These are phyloP conservation scores for Corvus cornix DNA, from an alignment of 2,113 vertebrate species.

Conservation along the genomic window DNA sequence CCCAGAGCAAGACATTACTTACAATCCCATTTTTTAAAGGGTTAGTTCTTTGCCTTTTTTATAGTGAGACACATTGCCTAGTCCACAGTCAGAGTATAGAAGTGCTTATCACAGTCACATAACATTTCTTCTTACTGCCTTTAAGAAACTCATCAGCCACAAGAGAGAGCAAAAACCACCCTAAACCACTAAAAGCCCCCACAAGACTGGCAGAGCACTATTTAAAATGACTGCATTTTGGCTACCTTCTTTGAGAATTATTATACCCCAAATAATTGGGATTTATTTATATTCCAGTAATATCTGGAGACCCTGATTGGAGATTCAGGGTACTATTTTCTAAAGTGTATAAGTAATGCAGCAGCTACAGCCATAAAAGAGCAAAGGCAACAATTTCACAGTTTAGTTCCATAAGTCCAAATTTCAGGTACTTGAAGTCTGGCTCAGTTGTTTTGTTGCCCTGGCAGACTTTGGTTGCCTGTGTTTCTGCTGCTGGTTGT, in stretches of 20 bases:
- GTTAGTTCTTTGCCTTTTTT: not conserved
- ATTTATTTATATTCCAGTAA: not conserved
- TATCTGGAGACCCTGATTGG: not conserved
- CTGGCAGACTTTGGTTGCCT: not conserved
- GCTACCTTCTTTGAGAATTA: not conserved
- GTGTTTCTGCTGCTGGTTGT: not conserved
- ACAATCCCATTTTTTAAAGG: not conserved
- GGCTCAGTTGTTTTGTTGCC: not conserved
- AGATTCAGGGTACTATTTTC: not conserved
- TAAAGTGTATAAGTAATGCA: not conserved
- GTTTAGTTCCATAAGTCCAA: not conserved
- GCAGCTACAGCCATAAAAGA: not conserved
- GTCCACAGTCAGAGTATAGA: not conserved
- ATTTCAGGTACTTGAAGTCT: not conserved
- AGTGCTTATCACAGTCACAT: not conserved
- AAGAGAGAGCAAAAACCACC: not conserved
- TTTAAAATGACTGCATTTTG: not conserved
- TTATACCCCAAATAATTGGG: not conserved
- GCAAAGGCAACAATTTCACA: not conserved
- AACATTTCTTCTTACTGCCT: not conserved
- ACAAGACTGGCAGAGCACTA: not conserved
- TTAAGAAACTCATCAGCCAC: not conserved
- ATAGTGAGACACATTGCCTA: not conserved
- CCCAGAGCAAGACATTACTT: not conserved
- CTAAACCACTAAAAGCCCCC: rapidly evolving